Evolutionary conservation across 2,888 invertebrate genomes (phyloP).

Genomic region (Geophilus truncorum): DNA sequence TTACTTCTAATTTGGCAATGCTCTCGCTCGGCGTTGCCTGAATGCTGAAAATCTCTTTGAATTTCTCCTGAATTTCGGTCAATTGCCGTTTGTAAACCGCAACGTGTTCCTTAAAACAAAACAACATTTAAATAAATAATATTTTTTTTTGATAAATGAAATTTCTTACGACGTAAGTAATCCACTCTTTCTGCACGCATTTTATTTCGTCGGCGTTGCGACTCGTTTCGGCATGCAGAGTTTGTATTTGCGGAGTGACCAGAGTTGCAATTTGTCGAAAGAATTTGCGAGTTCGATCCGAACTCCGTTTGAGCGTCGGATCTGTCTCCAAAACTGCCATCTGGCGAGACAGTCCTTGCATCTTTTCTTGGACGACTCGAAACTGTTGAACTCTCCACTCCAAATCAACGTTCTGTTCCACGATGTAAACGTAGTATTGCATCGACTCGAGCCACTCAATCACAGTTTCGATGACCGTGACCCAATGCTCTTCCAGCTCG

Average conservation of each 20-base stretch:
- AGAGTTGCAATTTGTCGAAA: not conserved
- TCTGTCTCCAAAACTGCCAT: not conserved
- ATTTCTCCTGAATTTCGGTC: not conserved
- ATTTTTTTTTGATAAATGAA: not conserved
- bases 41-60: not conserved
- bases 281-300: not conserved
- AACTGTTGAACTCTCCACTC: conserved; percentile 30
- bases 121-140: not conserved
- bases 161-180: not conserved
- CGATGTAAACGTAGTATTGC: conserved; percentile 65
- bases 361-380: not conserved
- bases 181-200: conserved; percentile 10
- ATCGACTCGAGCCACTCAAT: conserved; percentile 80
- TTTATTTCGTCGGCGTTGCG: not conserved
- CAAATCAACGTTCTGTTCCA: conserved; percentile 47
- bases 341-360: not conserved
- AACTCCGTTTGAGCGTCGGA: not conserved
- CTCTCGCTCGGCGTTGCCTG: not conserved
- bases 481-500: conserved; percentile 10
- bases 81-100: not conserved
- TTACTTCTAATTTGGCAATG: not conserved
- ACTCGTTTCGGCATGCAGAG: not conserved
- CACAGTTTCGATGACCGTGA: conserved; percentile 69
- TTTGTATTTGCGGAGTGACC: not conserved
- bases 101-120: conserved; percentile 7